phyloP scores from a whole-genome alignment of 2,113 vertebrate species.

The Tetraodon nigroviridis region DNA sequence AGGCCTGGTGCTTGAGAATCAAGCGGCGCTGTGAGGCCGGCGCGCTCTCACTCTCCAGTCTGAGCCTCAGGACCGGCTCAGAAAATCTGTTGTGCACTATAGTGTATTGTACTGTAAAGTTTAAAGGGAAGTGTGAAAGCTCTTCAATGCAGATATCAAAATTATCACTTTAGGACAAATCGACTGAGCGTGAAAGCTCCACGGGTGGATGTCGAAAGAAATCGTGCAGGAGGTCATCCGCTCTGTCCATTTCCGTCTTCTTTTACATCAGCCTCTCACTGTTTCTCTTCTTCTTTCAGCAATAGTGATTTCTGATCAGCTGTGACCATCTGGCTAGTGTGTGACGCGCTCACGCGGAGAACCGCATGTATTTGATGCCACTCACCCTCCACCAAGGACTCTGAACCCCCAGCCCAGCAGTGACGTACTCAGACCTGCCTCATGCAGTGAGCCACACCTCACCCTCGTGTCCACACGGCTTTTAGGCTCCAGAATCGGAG shows the following conservation, averaged over 20 bases:
- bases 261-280: constrained; percentile 54
- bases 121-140: constrained; percentile 94
- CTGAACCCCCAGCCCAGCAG: constrained; percentile 22
- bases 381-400: constrained; percentile 11
- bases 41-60: constrained; percentile 68
- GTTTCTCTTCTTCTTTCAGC: constrained; percentile 43
- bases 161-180: constrained; percentile 71
- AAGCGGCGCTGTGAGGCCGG: constrained; percentile 79
- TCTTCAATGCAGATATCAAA: constrained; percentile 61
- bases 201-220: constrained; percentile 78
- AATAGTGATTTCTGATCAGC: constrained; percentile 77
- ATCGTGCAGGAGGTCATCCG: constrained; percentile 74
- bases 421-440: constrained; percentile 29
- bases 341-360: constrained; percentile 35
- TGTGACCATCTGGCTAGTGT: constrained; percentile 83
- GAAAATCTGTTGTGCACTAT: constrained; percentile 93
- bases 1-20: constrained; percentile 63
- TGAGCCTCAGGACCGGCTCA: constrained; percentile 80
- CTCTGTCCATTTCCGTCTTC: constrained; percentile 67
- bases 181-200: constrained; percentile 67
- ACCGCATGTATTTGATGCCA: constrained; percentile 7
- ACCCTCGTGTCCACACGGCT: constrained; percentile 6
- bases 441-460: constrained; percentile 10
- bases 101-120: constrained; percentile 97
- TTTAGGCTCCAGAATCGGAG: constrained; percentile 36